Base-by-base conservation (phyloP, 1,140 invertebrate genomes). In the Eulimnadia texana region DNA sequence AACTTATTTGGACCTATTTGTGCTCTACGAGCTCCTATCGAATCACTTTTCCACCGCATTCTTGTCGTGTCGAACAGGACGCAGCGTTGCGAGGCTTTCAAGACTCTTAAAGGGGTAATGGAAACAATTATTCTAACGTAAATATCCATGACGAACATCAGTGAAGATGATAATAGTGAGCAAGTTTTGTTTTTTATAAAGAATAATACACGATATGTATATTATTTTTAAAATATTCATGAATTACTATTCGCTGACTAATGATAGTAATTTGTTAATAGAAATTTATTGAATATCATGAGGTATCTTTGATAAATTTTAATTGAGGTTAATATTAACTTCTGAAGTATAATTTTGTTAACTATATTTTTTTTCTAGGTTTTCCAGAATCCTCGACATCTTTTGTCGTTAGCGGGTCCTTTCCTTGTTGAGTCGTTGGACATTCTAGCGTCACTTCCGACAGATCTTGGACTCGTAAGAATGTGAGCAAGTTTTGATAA, bases 1-100 rank as follows among this genome's bases (percentile, higher is more conserved):
- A 78, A 90, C 28, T 73, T 94, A 28, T 87, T 93, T 2, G 92
- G 91, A 0, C 83, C 84, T 59, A 84, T 90, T 24, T 82, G 84
- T 1, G 86, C 86, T 10, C 75, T 94, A 58, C 76, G 91, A 19
- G 90, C 91, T 16, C 90, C 93, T 47, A 72, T 95, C 60, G 90
- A 95, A 71, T 91, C 90, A 0, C 76, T 95, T 1, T 94, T 93
- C 71, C 90, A 94, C 73, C 78, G 90, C 33, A 93, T 94, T 86
- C 73, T 94, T 0, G 73, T 94, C 0, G 86, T 93, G 73, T 89
- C 90, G 24, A 84, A 86, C 0, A 82, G 88, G 0, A 77, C 84
- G 47, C 88, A 92, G 72, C 80, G 91, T 42, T 76, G 88, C 3
- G 90, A 94, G 69, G 85, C 90, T 0, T 70, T 95, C 9, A 82